Evolutionary conservation across 2,888 invertebrate genomes (phyloP), one percentile per base, ranked within the genome.

Genomic region (Lasius fuliginosus): DNA sequence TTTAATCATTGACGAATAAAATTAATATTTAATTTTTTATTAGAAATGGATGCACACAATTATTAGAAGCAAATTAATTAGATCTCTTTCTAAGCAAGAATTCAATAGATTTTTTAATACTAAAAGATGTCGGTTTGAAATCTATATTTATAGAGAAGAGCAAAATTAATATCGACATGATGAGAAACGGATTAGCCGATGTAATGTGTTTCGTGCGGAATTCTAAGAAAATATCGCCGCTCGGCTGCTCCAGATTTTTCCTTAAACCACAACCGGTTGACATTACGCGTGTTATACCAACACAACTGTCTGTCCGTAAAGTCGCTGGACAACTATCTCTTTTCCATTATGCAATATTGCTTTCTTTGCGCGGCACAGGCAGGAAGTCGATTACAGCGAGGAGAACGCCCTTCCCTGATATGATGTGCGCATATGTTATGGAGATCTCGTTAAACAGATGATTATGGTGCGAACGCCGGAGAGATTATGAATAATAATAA

Each of bases 301-400:
- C 85, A 85, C 79, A 82, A 75, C 83, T 86, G 79, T 89, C 90
- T 75, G 90, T 75, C 86, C 73, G 82, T 86, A 79, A 91, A 92
- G 90, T 89, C 84, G 87, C 86, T 89, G 83, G 89, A 92, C 93
- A 93, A 93, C 93, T 94, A 93, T 94, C 93, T 93, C 93, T 93
- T 92, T 92, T 91, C 90, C 89, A 90, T 93, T 93, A 91, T 91
- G 93, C 91, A 93, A 93, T 81, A 62, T 90, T 85, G 87, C 91
- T 92, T 92, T 91, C 92, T 91, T 92, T 90, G 89, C 85, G 79
- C 81, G 82, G 62, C 79, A 18, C n/a, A 85, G 85, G 85, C 86
- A 88, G 71, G 27, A 83, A 83, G 62, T 49, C 30, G 23, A 49
- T 79, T 65, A 69, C 64, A 30, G 49, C 74, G 86, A 82, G 68